phyloP scores from a whole-genome alignment of 2,113 vertebrate species.

The Nothobranchius kuhntae region DNA sequence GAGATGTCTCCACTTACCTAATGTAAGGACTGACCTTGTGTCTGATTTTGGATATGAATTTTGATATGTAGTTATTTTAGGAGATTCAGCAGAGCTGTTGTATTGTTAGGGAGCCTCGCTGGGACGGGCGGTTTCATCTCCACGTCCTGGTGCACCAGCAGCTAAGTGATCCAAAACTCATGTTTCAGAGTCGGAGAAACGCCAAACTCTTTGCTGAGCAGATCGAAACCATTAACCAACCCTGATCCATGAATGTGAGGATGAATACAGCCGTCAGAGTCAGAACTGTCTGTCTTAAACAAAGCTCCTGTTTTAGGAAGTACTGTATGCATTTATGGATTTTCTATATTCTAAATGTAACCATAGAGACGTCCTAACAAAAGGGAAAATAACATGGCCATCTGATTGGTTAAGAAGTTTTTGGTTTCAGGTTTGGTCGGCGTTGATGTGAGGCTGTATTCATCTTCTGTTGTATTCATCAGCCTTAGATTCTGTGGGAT shows the following conservation, averaged over 20 bases:
- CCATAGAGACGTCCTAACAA: too few relatives aligned
- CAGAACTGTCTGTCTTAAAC: neutral
- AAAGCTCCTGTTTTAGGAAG: too few relatives aligned
- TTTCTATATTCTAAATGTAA: too few relatives aligned
- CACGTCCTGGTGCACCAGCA: too few relatives aligned
- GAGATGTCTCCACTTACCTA: constrained; percentile 24
- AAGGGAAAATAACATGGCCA: too few relatives aligned
- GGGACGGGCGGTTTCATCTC: too few relatives aligned
- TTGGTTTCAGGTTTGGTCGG: too few relatives aligned
- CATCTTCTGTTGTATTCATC: constrained; percentile 19
- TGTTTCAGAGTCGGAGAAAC: constrained; percentile 3
- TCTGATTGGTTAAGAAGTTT: too few relatives aligned
- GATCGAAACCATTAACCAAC: constrained; percentile 38
- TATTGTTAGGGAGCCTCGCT: neutral
- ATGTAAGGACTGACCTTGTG: constrained; percentile 20
- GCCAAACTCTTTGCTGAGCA: constrained; percentile 68
- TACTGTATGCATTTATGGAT: too few relatives aligned
- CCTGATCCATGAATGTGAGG: neutral
- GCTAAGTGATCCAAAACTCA: neutral
- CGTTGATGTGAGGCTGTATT: constrained; percentile 38
- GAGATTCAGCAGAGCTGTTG: neutral
- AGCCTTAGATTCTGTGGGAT: constrained; percentile 13
- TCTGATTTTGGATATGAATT: constrained; percentile 28
- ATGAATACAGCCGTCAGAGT: constrained; percentile 37
- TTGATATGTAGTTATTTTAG: constrained; percentile 35